These are phyloP conservation scores for Poecilia picta DNA, from an alignment of 2,797 vertebrate species.

Conservation along the genomic window DNA sequence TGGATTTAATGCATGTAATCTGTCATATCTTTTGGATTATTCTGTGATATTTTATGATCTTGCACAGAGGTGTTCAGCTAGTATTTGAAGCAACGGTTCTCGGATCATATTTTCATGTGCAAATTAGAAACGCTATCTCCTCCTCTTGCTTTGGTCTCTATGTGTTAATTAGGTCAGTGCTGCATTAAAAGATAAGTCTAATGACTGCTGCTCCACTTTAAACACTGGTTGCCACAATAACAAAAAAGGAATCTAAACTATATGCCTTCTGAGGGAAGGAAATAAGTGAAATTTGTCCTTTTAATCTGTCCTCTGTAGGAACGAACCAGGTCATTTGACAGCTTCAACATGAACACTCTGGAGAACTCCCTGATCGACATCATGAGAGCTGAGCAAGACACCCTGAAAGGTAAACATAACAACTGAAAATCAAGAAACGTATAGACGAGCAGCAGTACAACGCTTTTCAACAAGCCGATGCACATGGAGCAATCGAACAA, in stretches of 20 bases:
- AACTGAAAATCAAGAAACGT: constrained; percentile 18
- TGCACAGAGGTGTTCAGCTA: constrained; percentile 5
- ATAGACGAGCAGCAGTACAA: neutral
- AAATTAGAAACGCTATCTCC: constrained; percentile 6
- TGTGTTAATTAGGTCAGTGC: constrained; percentile 19
- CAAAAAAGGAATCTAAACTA: neutral
- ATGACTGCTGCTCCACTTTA: neutral
- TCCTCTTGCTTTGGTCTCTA: constrained; percentile 8
- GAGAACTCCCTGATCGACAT: constrained; percentile 99
- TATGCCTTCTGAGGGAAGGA: neutral
- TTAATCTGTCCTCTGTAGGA: constrained; percentile 81
- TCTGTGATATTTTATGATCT: neutral
- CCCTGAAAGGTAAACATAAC: constrained; percentile 91
- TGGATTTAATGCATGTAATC: neutral
- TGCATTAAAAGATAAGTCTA: constrained; percentile 21
- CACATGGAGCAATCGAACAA: neutral
- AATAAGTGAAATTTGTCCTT: constrained; percentile 1
- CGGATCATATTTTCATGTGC: constrained; percentile 21
- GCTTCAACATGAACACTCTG: constrained; percentile 97
- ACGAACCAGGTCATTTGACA: constrained; percentile 92
- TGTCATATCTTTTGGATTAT: constrained; percentile 12
- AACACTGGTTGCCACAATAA: neutral
- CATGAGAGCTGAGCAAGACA: constrained; percentile 99
- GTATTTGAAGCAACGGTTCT: constrained; percentile 1
- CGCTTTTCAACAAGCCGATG: neutral